Evolutionary conservation across 2,888 invertebrate species (phyloP).

Genomic region (Ormyrus thymus): DNA sequence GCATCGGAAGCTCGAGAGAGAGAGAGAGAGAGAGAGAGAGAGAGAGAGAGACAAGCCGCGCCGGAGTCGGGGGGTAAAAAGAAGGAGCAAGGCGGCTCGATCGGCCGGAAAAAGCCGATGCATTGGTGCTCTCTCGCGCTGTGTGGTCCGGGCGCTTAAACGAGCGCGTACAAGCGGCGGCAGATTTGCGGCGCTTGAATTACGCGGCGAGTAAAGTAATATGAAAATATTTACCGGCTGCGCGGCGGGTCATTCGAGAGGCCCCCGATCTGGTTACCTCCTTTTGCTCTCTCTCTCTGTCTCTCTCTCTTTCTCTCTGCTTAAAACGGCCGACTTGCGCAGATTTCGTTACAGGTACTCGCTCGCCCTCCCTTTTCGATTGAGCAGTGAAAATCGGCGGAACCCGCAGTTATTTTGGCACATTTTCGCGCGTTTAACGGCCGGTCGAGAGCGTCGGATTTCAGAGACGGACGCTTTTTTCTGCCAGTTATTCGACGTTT

Average conservation of each 20-base stretch:
- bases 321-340: constrained; percentile 42
- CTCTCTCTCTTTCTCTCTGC: constrained; percentile 37
- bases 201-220: constrained; percentile 70
- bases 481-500: no score
- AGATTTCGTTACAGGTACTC: constrained; percentile 43
- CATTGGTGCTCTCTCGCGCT: constrained; percentile 18
- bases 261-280: constrained; percentile 71
- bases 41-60: not conserved
- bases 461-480: not conserved
- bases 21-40: constrained; percentile 1
- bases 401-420: no score
- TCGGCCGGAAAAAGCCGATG: constrained; percentile 52
- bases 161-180: constrained; percentile 27
- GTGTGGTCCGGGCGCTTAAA: constrained; percentile 9
- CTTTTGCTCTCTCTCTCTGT: constrained; percentile 55
- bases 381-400: no score
- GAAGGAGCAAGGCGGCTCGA: constrained; percentile 23
- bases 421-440: no score
- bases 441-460: no score
- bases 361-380: no score
- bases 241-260: constrained; percentile 71
- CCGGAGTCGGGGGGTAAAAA: not conserved
- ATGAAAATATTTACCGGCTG: constrained; percentile 74
- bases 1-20: not conserved
- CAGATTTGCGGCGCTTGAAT: constrained; percentile 70